Evolutionary conservation across 2,888 invertebrate genomes (phyloP), one percentile per base, ranked within the genome.

Genomic region (Dynastes maya): DNA sequence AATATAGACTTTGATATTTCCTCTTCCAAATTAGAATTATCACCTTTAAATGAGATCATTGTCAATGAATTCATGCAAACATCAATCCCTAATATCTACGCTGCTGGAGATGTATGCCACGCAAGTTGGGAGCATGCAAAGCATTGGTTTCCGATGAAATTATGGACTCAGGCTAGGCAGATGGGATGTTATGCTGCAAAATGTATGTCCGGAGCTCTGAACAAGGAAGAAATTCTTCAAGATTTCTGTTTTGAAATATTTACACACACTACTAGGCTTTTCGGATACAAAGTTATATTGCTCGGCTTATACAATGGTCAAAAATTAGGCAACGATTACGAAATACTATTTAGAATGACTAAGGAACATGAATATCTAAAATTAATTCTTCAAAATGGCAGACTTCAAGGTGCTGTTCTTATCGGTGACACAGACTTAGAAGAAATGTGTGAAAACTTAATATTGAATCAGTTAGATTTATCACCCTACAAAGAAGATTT

Each of bases 241-340:
- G 99, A 99, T 88, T 98, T 99, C 88, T 97, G 97, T 87, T 99
- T 99, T 90, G 99, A 99, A 89, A 89, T 99, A 51, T 99, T 99
- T 86, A 95, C 98, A 0, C 99, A 99, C 89, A 96, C 97, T 22
- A 99, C 99, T 0, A 94, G 93, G 81, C 94, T 99, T 83, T 99
- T 98, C 90, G 97, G 97, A 2, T 96, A 94, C 86, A 97, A 98
- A 90, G 96, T 98, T 1, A 93, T 98, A 27, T 90, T 99, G 72
- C 89, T 99, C 65, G 98, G 99, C 8, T 92, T 96, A 80, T 98
- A 93, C 87, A 98, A 99, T 90, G 98, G 96, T 0, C 98, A 98
- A 89, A 95, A 94, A 8, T 89, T 98, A 80, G 94, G 92, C 0
- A 91, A 88, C 4, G 90, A 94, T 84, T 97, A 97, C 89, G 97